Evolutionary conservation across 2,888 invertebrate species (phyloP).

Genomic region (Campoletis raptor): DNA sequence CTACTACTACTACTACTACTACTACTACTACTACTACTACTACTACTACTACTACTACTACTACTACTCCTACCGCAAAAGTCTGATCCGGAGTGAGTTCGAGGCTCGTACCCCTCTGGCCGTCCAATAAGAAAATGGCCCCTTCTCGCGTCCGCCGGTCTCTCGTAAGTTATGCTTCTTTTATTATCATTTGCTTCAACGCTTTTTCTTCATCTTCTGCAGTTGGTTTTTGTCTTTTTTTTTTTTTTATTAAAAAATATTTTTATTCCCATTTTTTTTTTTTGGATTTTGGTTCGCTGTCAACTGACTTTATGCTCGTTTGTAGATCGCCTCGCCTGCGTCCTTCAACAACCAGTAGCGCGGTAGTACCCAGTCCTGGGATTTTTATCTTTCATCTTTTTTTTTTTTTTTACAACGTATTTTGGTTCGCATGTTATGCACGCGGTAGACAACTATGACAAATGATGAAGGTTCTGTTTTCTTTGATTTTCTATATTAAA

Average conservation of each 20-base stretch:
- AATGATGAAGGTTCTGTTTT: not conserved
- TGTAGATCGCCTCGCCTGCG: constrained; percentile 33
- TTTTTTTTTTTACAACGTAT: constrained; percentile 8
- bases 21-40: constrained; percentile 76
- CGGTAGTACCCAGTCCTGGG: constrained; percentile 60
- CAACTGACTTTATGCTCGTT: constrained; percentile 68
- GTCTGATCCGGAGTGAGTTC: constrained; percentile 83
- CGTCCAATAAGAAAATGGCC: constrained; percentile 79
- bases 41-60: constrained; percentile 58
- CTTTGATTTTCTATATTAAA: not conserved
- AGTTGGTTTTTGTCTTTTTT: constrained; percentile 33
- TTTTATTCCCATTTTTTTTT: constrained; percentile 30
- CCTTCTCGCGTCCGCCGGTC: constrained; percentile 83
- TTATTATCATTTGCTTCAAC: constrained; percentile 85
- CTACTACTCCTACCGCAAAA: constrained; percentile 78
- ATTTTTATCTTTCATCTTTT: constrained; percentile 4
- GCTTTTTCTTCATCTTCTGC: constrained; percentile 72
- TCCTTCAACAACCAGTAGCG: constrained; percentile 62
- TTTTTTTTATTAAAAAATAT: no score
- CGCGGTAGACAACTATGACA: constrained; percentile 11
- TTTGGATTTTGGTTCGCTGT: constrained; percentile 56
- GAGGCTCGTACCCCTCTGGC: constrained; percentile 77
- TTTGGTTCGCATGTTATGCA: constrained; percentile 58
- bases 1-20: constrained; percentile 59
- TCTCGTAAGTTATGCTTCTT: constrained; percentile 85